These are phyloP conservation scores for Dastarcus helophoroides DNA, from an alignment of 2,888 invertebrate genomes.

Conservation along the genomic window DNA sequence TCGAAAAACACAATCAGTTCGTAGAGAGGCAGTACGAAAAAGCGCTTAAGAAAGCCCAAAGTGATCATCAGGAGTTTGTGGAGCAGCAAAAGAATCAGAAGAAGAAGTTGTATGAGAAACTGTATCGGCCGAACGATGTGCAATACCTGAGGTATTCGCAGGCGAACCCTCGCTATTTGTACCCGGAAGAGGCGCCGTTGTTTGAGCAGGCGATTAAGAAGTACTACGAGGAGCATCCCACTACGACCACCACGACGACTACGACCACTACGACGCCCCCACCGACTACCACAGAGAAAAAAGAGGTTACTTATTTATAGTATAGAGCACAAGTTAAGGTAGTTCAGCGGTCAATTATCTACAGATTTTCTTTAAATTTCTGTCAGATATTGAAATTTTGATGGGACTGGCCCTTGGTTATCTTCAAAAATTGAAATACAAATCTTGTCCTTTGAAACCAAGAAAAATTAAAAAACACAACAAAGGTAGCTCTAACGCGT, in stretches of 20 bases:
- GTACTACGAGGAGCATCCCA: slow-evolving; percentile 57
- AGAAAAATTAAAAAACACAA: no score
- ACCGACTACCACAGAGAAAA: no score
- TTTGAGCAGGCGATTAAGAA: slow-evolving; percentile 55
- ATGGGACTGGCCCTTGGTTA: no score
- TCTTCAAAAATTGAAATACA: no score
- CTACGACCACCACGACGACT: slow-evolving; percentile 55
- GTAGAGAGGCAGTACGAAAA: slow-evolving; percentile 70
- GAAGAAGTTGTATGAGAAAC: slow-evolving; percentile 38
- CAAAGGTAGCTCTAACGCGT: no score
- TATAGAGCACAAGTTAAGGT: no score
- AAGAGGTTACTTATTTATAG: no score
- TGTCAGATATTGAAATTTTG: no score
- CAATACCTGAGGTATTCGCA: slow-evolving; percentile 24
- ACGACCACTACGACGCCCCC: slow-evolving; percentile 45
- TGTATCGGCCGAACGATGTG: slow-evolving; percentile 31
- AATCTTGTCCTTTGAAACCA: no score
- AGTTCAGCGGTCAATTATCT: no score
- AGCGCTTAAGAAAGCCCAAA: slow-evolving; percentile 63
- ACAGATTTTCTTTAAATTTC: no score
- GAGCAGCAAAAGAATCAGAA: slow-evolving; percentile 57
- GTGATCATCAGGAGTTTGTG: slow-evolving; percentile 58
- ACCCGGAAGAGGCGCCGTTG: slow-evolving; percentile 51
- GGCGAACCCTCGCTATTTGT: slow-evolving; percentile 39
- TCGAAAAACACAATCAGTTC: slow-evolving; percentile 65